Evolutionary conservation across 1,140 invertebrate species (phyloP).

Genomic region (Leptinotarsa undecemlineata): DNA sequence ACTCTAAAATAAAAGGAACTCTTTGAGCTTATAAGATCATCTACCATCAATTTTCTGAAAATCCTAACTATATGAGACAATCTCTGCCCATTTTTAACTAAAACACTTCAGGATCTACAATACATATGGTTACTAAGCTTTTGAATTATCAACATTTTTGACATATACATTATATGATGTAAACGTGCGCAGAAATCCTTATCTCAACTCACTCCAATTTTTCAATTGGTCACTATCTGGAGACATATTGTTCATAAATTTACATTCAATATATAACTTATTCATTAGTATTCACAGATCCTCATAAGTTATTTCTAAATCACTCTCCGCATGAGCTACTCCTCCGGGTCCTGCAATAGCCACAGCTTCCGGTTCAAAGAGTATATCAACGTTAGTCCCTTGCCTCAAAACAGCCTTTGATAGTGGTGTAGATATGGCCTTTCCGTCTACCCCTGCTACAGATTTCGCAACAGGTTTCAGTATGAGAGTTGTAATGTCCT

Average conservation of each 20-base stretch:
- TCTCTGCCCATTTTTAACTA: too few species aligned
- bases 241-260: neutral
- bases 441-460: slow-evolving; percentile 64
- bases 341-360: slow-evolving; percentile 74
- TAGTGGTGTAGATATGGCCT: slow-evolving; percentile 69
- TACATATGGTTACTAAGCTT: too few species aligned
- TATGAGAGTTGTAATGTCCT: slow-evolving; percentile 58
- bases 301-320: slow-evolving; percentile 56
- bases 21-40: too few species aligned
- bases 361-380: slow-evolving; percentile 66
- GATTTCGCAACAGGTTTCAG: slow-evolving; percentile 67
- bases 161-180: too few species aligned
- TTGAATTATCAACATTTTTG: too few species aligned
- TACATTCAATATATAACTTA: neutral
- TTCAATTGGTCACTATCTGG: too few species aligned
- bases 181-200: too few species aligned
- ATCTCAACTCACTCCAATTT: too few species aligned
- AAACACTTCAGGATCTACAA: too few species aligned
- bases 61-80: too few species aligned
- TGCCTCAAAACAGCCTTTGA: slow-evolving; percentile 61
- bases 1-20: too few species aligned
- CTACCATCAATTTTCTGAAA: too few species aligned
- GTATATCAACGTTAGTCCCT: slow-evolving; percentile 60
- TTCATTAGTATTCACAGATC: slow-evolving; percentile 23
- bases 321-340: slow-evolving; percentile 69